These are phyloP conservation scores for Pantherophis alleghaniensis DNA, from an alignment of 2,797 vertebrate species.

Conservation along the genomic window DNA sequence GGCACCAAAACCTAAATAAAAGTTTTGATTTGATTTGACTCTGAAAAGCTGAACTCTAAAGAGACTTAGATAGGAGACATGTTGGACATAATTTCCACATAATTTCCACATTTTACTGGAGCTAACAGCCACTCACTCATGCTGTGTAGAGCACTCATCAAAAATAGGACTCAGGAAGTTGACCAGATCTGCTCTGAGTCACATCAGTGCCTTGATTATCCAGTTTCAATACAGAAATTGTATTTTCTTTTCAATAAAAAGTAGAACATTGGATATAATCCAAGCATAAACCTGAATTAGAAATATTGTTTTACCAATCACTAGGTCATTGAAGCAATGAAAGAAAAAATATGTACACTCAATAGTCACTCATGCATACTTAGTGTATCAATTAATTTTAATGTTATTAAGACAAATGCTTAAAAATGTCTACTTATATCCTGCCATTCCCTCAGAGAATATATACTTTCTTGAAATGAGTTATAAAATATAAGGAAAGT, in stretches of 20 bases:
- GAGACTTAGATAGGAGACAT: background rate
- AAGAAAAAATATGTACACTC: background rate
- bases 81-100: background rate
- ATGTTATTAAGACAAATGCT: constrained; percentile 19
- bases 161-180: background rate
- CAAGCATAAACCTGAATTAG: background rate
- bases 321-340: background rate
- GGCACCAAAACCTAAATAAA: background rate
- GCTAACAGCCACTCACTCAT: background rate
- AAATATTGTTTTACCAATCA: background rate
- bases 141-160: background rate
- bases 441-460: background rate
- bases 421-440: background rate
- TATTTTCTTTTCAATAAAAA: background rate
- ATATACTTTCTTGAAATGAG: constrained; percentile 4
- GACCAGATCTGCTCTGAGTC: too few relatives aligned
- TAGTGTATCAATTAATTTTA: constrained; percentile 17
- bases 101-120: background rate
- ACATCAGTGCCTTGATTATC: background rate
- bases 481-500: constrained; percentile 10
- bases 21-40: background rate
- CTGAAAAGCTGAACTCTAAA: background rate
- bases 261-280: background rate
- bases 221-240: background rate
- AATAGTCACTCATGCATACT: background rate